Evolutionary conservation across 2,113 vertebrate genomes (phyloP), one percentile per base, ranked within the genome.

Genomic region (Antigone vipio): DNA sequence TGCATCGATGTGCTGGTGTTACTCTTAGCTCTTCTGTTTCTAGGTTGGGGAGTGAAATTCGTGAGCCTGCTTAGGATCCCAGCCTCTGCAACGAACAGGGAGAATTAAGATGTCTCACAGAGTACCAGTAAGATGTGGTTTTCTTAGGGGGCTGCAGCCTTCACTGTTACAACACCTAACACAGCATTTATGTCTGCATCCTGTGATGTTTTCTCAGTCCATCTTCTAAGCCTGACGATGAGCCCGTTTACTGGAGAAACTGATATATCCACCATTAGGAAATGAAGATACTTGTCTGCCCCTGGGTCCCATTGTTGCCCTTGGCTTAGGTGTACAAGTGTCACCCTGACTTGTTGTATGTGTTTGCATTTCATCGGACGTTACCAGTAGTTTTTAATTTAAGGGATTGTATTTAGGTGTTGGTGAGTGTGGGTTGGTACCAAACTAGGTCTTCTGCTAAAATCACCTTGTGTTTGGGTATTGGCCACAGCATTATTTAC

Each of bases 1-100:
- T 2, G 0, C 0, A 0, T 1, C 30, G 20, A 12, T 47, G 44
- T 47, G 20, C 27, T 75, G 50, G 26, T 64, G 40, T 58, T 62
- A 22, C 40, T 3, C 4, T 66, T 58, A 38, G 35, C 81, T 75
- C 45, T 71, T 62, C 45, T 53, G 17, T 80, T 79, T 73, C 58
- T 50, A 27, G 32, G 5, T 4, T 50, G 44, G 49, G 10, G 20
- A 47, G 10, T 52, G 56, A 56, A 68, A 85, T 74, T 44, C 0
- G 1, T 72, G 40, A 63, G 23, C 35, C 75, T 82, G 26, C 53
- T 64, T 30, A 58, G 26, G 26, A 34, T 56, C 23, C 22, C 34
- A 32, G 75, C 23, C 32, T 17, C 12, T 22, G 9, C 29, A 72
- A 45, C 6, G 20, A 79, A 21, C 52, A 24, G 60, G 34, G 49